Percentiles rank a stretch among this genome's conserved stretches.
These are phyloP conservation scores for Heliothis peltigera DNA, from an alignment of 2,888 invertebrate species.

Conservation along the genomic window DNA sequence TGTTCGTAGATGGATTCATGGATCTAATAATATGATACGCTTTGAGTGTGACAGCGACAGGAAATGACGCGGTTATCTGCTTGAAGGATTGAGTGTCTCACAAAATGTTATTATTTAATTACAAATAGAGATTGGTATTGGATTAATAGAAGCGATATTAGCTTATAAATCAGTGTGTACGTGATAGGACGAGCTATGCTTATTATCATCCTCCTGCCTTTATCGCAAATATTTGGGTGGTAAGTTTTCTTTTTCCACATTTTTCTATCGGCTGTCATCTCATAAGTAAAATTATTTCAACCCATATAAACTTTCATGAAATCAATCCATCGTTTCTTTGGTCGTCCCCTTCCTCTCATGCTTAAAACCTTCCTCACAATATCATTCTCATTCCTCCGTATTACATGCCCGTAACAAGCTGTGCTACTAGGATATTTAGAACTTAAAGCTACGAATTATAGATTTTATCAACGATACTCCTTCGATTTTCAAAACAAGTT, in stretches of 20 bases:
- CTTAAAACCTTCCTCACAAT: too few species aligned
- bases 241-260: too few species aligned
- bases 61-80: constrained; percentile 15
- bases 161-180: neutral
- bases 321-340: too few species aligned
- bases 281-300: too few species aligned
- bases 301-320: too few species aligned
- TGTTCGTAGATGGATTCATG: constrained; percentile 51
- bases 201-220: too few species aligned
- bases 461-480: too few species aligned
- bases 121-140: neutral
- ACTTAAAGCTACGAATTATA: neutral
- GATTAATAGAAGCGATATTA: neutral
- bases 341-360: too few species aligned
- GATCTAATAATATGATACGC: constrained; percentile 45
- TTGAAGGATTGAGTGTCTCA: constrained; percentile 5
- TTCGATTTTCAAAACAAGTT: neutral
- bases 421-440: neutral
- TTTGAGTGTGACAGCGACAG: constrained; percentile 20
- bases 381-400: too few species aligned
- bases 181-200: too few species aligned
- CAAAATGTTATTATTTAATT: neutral
- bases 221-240: too few species aligned
- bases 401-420: neutral
- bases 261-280: too few species aligned